Percentiles rank a stretch among this genome's conserved stretches.
phyloP scores from a whole-genome alignment of 2,113 vertebrate species.

The Acanthisitta chloris region DNA sequence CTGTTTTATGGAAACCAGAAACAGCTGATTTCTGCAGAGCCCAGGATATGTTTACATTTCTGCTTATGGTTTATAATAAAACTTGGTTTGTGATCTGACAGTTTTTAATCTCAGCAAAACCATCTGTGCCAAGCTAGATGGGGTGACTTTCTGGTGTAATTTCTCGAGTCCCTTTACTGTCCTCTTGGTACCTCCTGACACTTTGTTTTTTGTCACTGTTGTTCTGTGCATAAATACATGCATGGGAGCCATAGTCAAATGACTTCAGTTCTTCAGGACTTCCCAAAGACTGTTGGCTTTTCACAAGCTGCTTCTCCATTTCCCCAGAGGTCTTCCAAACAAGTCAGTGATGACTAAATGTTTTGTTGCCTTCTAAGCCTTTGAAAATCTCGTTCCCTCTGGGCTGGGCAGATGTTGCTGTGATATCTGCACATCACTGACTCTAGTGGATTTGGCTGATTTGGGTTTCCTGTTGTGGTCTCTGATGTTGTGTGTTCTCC shows the following conservation, averaged over 20 bases:
- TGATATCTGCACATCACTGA: not conserved
- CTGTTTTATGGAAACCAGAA: not conserved
- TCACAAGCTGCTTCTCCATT: not conserved
- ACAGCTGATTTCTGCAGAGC: not conserved
- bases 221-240: not conserved
- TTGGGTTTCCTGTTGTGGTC: not conserved
- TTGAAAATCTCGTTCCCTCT: not conserved
- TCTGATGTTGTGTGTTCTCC: not conserved
- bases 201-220: not conserved
- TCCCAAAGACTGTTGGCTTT: not conserved
- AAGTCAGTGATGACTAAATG: rapidly evolving
- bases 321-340: not conserved
- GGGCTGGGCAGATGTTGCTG: not conserved
- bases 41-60: not conserved
- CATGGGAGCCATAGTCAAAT: not conserved
- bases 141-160: not conserved
- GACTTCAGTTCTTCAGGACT: not conserved
- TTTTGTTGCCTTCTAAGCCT: not conserved
- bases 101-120: not conserved
- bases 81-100: not conserved
- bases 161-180: not conserved
- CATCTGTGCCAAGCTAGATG: not conserved
- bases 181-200: not conserved
- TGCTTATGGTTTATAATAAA: not conserved
- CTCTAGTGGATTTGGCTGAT: not conserved